Percentiles rank a stretch among this genome's conserved stretches.
Evolutionary conservation across 2,797 vertebrate genomes (phyloP).

Genomic region (Onychomys arenicola): DNA sequence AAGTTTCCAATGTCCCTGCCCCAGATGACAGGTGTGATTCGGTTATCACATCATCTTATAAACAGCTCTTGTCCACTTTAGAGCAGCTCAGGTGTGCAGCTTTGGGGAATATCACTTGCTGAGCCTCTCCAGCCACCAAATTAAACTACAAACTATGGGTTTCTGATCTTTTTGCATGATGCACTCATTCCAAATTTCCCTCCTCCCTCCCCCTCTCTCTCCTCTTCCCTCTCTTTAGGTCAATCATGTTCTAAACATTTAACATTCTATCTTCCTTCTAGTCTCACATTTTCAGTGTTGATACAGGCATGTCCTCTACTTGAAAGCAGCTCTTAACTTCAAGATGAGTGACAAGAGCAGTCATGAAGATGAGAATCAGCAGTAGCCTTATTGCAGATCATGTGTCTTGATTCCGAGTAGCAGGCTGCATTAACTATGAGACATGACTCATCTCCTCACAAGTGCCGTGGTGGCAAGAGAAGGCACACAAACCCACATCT

Average conservation of each 20-base stretch:
- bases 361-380: constrained; percentile 70
- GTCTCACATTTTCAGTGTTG: background rate
- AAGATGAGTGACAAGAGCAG: constrained; percentile 61
- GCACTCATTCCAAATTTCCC: background rate
- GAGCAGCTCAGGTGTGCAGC: background rate
- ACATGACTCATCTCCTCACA: constrained; percentile 74
- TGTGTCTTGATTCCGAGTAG: constrained; percentile 66
- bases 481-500: background rate
- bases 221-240: background rate
- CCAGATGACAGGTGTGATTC: background rate
- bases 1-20: background rate
- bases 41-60: background rate
- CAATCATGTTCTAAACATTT: background rate
- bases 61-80: background rate
- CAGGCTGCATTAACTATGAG: constrained; percentile 72
- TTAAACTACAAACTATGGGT: background rate
- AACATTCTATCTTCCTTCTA: background rate
- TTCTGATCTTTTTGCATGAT: background rate
- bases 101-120: background rate
- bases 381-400: constrained; percentile 74
- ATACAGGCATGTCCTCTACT: constrained; percentile 50
- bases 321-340: constrained; percentile 70
- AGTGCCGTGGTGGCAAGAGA: constrained; percentile 49
- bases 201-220: no score
- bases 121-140: background rate